Conservation (phyloP, 2,113 vertebrate genomes). For the Chaetura pelagica region DNA sequence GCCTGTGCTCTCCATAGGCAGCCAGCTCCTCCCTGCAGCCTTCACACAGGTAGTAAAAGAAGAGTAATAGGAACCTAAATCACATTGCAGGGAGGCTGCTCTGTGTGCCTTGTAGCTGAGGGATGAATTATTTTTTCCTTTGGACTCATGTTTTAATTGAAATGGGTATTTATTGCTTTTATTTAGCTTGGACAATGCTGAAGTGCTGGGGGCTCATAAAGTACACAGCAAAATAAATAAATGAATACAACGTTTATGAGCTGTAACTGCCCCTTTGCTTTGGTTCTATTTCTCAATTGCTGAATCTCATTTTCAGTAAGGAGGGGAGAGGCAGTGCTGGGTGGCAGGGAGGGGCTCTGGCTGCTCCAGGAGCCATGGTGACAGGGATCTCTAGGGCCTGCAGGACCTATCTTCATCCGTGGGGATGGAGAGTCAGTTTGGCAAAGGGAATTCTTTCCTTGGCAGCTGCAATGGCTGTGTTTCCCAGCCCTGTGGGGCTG, state of each 20-base stretch:
- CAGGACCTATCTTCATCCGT: too few species aligned
- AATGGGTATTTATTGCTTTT: conserved; percentile 16
- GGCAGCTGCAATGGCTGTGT: background rate
- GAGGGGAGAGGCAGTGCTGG: background rate
- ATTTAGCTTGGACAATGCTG: background rate
- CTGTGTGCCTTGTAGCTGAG: background rate
- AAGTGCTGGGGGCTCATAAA: background rate
- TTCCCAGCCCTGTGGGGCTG: background rate
- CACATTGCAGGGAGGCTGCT: background rate
- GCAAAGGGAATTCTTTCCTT: background rate
- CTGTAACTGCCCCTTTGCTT: background rate
- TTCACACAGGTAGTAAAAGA: background rate
- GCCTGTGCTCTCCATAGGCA: background rate
- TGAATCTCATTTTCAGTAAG: background rate
- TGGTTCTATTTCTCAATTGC: accelerated
- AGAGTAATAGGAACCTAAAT: background rate
- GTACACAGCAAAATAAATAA: background rate
- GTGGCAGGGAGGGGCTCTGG: background rate
- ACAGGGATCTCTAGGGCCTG: too few species aligned
- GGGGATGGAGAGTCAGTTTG: background rate
- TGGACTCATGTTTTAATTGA: accelerated
- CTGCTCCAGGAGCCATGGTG: too few species aligned
- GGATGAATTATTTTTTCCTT: background rate
- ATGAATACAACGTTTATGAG: background rate
- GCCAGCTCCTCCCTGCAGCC: background rate